These are phyloP conservation scores for Adineta ricciae DNA, from an alignment of 2,888 invertebrate genomes.

Conservation along the genomic window DNA sequence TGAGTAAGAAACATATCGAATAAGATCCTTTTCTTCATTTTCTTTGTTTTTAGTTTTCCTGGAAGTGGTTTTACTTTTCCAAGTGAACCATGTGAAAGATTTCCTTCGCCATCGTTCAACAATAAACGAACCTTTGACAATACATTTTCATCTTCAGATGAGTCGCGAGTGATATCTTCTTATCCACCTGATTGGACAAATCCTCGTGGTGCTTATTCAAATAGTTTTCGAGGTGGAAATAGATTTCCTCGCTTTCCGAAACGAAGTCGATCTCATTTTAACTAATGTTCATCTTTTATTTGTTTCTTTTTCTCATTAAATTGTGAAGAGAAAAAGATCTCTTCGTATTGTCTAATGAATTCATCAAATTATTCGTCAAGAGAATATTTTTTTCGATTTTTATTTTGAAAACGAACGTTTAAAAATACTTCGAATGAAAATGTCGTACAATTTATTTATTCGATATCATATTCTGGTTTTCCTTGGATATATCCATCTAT, in stretches of 20 bases:
- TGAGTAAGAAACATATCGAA: neutral
- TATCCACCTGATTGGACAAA: neutral
- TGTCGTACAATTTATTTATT: neutral
- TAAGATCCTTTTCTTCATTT: neutral
- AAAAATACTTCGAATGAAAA: too few species aligned
- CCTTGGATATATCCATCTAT: slow-evolving; percentile 36
- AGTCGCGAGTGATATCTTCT: neutral
- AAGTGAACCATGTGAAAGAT: neutral
- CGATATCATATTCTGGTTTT: slow-evolving; percentile 39
- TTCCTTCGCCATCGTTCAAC: neutral
- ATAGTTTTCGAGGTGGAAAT: neutral
- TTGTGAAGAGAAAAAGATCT: too few species aligned
- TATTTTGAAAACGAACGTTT: too few species aligned
- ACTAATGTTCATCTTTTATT: neutral
- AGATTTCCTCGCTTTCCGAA: neutral
- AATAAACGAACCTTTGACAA: neutral
- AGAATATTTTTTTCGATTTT: too few species aligned
- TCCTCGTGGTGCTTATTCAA: neutral
- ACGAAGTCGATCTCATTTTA: neutral
- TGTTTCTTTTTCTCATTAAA: too few species aligned
- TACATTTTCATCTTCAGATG: neutral
- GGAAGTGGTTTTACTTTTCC: neutral
- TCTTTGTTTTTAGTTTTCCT: neutral
- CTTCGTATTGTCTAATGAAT: neutral
- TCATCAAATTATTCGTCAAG: neutral